Base-by-base conservation (phyloP, 1,140 invertebrate genomes). In the Atopsyche davidsoni region DNA sequence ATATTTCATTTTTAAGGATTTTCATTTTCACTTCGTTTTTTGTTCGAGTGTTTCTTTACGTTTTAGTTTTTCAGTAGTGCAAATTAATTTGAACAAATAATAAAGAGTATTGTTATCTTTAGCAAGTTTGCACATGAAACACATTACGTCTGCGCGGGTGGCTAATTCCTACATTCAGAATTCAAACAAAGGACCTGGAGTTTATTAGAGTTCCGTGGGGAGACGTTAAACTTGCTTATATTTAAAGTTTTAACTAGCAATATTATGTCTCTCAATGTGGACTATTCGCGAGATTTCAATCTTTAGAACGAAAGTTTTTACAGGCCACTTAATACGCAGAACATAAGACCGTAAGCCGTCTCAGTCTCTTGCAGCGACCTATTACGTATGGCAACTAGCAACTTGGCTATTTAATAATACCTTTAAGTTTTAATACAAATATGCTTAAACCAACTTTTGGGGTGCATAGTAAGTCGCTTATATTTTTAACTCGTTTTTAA, bases 191-290 rank as follows among this genome's bases (percentile, higher is more conserved):
- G 28, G 24, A 39, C 10, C 10, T 3, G 22, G 34, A 46, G 13
- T 34, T 46, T 46, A 32, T 32, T 32, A 14, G 21, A 46, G 28
- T 34, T 9, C 28, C 24, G 21, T 46, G 9, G 43, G 34, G 43
- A 17, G 43, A 7, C 21, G 43, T 34, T 46, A 34, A 46, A 46
- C 43, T 46, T 46, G 25, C 28, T 46, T 46, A 46, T 46, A 46
- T 46, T 46, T 46, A 46, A 46, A 46, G 43, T 46, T 46, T 46
- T 46, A 46, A 46, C 43, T 46, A 32, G 24, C 16, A 28, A 43
- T 43, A 38, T 7, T 38, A 38, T 18, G 39, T 11, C 11, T 18
- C 35, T 31, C 25, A 31, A 31, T 9, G n/a, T 31, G 25, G 7
- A n/a, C 7, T 31, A 9, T 31, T 31, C n/a, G 25, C 7, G 7